A percentile compares a stretch with the other conserved stretches of the same genome.
phyloP scores from a whole-genome alignment of 2,888 invertebrate genomes.

The Ormyrus labotus region DNA sequence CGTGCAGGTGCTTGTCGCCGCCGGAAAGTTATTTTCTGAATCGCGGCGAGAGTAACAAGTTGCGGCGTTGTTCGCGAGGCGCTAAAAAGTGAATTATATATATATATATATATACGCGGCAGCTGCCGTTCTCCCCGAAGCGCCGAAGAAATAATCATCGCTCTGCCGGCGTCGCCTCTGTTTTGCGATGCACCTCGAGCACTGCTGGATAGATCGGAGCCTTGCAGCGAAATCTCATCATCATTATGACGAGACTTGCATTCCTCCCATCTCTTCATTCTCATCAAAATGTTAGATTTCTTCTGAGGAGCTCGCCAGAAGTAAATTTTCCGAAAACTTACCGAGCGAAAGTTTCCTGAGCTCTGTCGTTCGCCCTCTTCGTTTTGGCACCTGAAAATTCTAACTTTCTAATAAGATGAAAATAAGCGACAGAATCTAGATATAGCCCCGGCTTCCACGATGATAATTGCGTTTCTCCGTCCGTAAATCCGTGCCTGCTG shows the following conservation, averaged over 20 bases:
- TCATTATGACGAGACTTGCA: no score
- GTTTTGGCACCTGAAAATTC: neutral
- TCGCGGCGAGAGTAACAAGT: slow-evolving; percentile 46
- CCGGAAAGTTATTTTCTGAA: slow-evolving; percentile 26
- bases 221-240: no score
- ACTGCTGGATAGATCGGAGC: no score
- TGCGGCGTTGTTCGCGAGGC: neutral
- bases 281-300: no score
- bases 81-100: slow-evolving; percentile 38
- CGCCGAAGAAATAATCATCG: neutral
- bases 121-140: neutral
- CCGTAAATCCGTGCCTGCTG: no score
- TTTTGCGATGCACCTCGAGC: no score
- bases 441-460: neutral
- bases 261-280: no score
- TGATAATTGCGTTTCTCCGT: neutral
- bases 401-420: neutral
- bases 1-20: neutral
- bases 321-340: no score
- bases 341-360: no score
- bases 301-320: no score
- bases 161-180: neutral
- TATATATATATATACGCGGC: neutral
- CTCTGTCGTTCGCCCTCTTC: neutral
- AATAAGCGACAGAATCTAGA: slow-evolving; percentile 28